phyloP scores from a whole-genome alignment of 2,797 vertebrate genomes.

The Tauraco hartlaubi region DNA sequence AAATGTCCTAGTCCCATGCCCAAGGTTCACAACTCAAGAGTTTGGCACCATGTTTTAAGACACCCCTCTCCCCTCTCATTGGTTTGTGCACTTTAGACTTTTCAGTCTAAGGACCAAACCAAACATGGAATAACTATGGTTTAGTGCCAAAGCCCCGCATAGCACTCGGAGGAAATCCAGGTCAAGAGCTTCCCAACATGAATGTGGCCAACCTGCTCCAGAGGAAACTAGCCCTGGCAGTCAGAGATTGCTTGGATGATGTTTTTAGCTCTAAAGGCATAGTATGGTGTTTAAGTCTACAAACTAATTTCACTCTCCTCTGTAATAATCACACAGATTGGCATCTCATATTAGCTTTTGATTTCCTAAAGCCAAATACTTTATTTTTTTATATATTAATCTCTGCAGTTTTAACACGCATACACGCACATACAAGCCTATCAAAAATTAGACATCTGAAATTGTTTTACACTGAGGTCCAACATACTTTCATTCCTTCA shows the following conservation, averaged over 20 bases:
- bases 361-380: neutral
- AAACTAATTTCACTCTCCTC: neutral
- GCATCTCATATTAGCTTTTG: neutral
- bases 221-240: neutral
- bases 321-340: neutral
- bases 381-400: neutral
- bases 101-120: neutral
- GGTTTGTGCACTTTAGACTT: neutral
- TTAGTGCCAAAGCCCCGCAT: neutral
- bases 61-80: neutral
- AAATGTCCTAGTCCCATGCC: neutral
- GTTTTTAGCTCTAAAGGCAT: neutral
- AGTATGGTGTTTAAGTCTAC: neutral
- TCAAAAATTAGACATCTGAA: neutral
- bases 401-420: neutral
- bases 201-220: neutral
- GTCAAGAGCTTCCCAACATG: neutral
- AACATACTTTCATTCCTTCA: neutral
- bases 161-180: neutral
- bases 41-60: neutral
- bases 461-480: neutral
- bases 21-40: neutral
- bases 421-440: neutral
- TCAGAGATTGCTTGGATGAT: neutral
- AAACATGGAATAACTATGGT: neutral